Conservation (phyloP, 2,888 invertebrate species). For the Machimus atricapillus region DNA sequence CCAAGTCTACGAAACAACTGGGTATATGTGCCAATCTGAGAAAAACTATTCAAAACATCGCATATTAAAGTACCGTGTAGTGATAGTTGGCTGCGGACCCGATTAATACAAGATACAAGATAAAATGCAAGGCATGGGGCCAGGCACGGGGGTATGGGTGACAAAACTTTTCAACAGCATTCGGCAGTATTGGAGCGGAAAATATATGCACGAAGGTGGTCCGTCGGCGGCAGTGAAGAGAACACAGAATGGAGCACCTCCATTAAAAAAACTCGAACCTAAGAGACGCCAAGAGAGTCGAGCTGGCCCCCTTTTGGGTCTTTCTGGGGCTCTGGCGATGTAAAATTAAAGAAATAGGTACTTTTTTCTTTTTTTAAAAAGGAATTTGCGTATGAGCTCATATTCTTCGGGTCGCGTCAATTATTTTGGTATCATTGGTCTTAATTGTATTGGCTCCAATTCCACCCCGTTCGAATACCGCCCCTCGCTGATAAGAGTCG, state of each 20-base stretch:
- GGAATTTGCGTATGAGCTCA: background rate
- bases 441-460: background rate
- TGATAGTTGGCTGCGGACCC: background rate
- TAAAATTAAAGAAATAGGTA: background rate
- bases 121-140: background rate
- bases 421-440: background rate
- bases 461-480: background rate
- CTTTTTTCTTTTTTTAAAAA: background rate
- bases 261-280: background rate
- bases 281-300: background rate
- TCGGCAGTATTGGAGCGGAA: background rate
- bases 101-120: background rate
- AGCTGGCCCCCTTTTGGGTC: background rate
- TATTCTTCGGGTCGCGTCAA: background rate
- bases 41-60: slow-evolving; percentile 24
- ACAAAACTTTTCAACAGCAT: slow-evolving; percentile 34
- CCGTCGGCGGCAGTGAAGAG: background rate
- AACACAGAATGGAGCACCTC: background rate
- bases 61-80: background rate
- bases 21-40: slow-evolving; percentile 20
- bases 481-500: background rate
- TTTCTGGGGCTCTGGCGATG: background rate
- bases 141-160: background rate
- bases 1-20: slow-evolving; percentile 25
- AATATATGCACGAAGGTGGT: background rate